Base-by-base conservation (phyloP, 2,888 invertebrate genomes). In the Taphrorychus bicolor region DNA sequence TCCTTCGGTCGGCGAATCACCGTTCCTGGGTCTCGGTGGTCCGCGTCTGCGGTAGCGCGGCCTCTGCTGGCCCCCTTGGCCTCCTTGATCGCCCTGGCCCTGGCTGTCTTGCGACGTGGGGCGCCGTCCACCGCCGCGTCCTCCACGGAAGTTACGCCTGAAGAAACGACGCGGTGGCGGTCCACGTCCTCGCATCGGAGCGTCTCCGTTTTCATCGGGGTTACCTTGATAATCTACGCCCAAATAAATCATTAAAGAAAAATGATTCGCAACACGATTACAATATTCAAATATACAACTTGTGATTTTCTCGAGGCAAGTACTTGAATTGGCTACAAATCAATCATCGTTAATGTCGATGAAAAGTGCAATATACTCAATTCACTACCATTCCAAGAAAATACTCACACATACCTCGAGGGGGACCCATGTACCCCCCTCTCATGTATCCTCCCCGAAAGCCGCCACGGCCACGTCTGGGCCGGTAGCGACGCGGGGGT, bases 141-240 rank as follows among this genome's bases (percentile, higher is more conserved):
- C 88, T 53, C 90, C 89, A 73, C 90, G 88, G 85, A 88, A 89
- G 81, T 91, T 91, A 70, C 81, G 78, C 76, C 90, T 90, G 88
- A 88, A 91, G 83, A 88, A 91, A 76, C 90, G 87, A 77, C 86
- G 84, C 70, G 83, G 82, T 70, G 83, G 82, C 71, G 85, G 84
- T 71, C 85, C 84, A 67, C 85, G 85, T 42, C 84, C 84, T 69
- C 85, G 84, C 45, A 82, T 82, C 54, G 80, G 82, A 64, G 82
- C 83, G 56, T 73, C 76, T 41, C 81, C 81, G 60, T 83, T 82
- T 75, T 79, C 80, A 59, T 81, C 84, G 67, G 83, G 69, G 45
- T 66, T 68, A 17, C 66, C 68, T 41, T 70, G 68, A 59, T 70
- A 70, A 22, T 23, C 68, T 23, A 52, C 2, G 17, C 14, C 45